Evolutionary conservation across 2,888 invertebrate genomes (phyloP).

Genomic region (Cinara cedri): DNA sequence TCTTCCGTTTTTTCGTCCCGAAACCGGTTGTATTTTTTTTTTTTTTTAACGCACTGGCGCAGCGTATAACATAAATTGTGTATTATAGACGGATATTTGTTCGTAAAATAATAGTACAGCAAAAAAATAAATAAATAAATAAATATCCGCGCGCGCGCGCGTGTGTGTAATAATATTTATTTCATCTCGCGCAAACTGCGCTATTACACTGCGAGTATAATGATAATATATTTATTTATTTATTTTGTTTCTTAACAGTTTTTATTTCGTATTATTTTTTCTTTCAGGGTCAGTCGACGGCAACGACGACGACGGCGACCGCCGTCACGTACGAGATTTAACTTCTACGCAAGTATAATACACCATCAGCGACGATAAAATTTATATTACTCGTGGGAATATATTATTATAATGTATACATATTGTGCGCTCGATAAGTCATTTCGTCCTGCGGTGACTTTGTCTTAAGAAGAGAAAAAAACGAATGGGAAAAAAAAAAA

Average conservation of each 20-base stretch:
- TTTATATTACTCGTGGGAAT: not conserved
- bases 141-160: not conserved
- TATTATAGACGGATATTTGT: constrained; percentile 6
- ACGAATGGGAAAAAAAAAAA: not conserved
- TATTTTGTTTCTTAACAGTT: constrained; percentile 14
- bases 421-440: not conserved
- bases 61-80: too few relatives aligned
- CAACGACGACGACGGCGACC: not conserved
- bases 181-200: not conserved
- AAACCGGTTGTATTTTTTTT: constrained; percentile 33
- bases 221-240: constrained; percentile 1
- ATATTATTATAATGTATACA: not conserved
- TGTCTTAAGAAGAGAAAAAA: not conserved
- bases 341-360: not conserved
- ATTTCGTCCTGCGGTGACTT: not conserved
- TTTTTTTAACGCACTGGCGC: not conserved
- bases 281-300: constrained; percentile 36
- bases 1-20: constrained; percentile 39
- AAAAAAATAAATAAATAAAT: not conserved
- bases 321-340: too few relatives aligned
- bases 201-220: not conserved
- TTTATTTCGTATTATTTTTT: constrained; percentile 15
- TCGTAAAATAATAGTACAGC: constrained; percentile 45
- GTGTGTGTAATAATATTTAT: constrained; percentile 10
- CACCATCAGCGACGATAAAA: constrained; percentile 13